Percentiles rank a stretch among this genome's conserved stretches.
These are phyloP conservation scores for Periplaneta americana DNA, from an alignment of 1,140 invertebrate species.

Conservation along the genomic window DNA sequence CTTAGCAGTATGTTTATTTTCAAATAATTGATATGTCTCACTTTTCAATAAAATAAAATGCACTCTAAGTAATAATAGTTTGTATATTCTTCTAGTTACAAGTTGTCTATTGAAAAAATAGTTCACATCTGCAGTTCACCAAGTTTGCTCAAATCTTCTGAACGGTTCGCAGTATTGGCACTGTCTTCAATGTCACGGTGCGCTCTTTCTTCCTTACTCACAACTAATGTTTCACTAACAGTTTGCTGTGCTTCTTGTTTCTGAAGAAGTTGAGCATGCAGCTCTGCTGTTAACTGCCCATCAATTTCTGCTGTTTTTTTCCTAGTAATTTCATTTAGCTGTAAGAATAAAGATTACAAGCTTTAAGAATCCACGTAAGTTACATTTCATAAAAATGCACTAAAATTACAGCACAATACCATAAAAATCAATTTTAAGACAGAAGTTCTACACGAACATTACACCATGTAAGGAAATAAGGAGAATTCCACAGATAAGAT, in stretches of 20 bases:
- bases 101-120: too few relatives aligned
- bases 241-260: constrained; percentile 4
- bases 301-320: constrained; percentile 30
- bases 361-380: too few relatives aligned
- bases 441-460: background rate
- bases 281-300: constrained; percentile 26
- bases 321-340: constrained; percentile 21
- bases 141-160: background rate
- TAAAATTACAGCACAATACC: background rate
- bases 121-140: constrained; percentile 5
- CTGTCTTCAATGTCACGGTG: background rate
- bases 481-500: background rate
- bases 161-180: too few relatives aligned
- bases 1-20: background rate
- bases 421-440: background rate
- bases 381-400: background rate
- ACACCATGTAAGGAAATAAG: background rate
- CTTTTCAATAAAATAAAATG: background rate
- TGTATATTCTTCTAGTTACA: background rate
- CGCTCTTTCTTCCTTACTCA: background rate
- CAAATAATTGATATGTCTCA: background rate
- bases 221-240: background rate
- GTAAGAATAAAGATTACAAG: background rate
- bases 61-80: background rate
- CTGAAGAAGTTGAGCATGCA: constrained; percentile 20